Percentiles rank a stretch among this genome's conserved stretches.
Conservation (phyloP, 2,113 vertebrate genomes). For the Petaurus breviceps region DNA sequence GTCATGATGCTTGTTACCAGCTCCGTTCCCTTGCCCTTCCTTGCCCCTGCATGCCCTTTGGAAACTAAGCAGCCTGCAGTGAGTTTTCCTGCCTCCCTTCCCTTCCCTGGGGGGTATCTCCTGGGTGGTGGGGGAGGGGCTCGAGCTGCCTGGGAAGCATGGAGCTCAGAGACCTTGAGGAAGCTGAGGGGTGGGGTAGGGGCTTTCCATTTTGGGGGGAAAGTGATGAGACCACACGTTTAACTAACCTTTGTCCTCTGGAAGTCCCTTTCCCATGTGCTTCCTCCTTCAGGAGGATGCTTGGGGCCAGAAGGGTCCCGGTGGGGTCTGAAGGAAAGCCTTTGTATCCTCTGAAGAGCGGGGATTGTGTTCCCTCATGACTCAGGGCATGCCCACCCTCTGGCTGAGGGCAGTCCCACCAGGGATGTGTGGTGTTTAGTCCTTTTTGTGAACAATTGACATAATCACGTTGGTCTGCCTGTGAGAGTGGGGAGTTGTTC, state of each 20-base stretch:
- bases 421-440: constrained; percentile 60
- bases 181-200: not conserved
- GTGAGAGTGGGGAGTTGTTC: constrained; percentile 76
- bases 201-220: not conserved
- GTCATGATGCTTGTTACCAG: not conserved
- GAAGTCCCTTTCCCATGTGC: not conserved
- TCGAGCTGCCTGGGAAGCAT: not conserved
- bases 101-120: not conserved
- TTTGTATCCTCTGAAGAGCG: too few species aligned
- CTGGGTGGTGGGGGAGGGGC: not conserved
- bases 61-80: not conserved
- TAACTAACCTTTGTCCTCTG: not conserved
- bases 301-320: not conserved
- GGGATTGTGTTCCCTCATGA: not conserved
- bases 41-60: not conserved
- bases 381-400: too few species aligned
- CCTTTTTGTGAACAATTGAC: constrained; percentile 66
- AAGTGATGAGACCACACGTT: too few species aligned
- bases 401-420: constrained; percentile 2
- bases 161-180: not conserved
- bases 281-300: not conserved
- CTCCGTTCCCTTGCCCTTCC: not conserved
- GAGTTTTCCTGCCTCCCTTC: not conserved
- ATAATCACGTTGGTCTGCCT: constrained; percentile 62
- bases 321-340: too few species aligned